Conservation (phyloP, 1,140 invertebrate species). For the Lepidurus packardi region DNA sequence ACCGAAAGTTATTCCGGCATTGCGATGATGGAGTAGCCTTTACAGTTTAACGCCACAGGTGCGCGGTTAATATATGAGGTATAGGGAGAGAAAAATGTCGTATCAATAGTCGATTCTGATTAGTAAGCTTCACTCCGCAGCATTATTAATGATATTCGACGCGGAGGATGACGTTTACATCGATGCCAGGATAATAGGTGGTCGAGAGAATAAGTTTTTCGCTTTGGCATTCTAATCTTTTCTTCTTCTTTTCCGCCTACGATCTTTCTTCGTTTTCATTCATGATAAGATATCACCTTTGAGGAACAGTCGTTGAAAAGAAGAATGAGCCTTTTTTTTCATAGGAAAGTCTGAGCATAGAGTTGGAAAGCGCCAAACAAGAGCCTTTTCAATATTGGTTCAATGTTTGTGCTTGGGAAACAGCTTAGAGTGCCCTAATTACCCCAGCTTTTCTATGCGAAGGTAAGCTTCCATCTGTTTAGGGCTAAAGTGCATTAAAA, state of each 20-base stretch:
- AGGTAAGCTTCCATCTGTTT: too few relatives aligned
- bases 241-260: background rate
- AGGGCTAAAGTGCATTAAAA: too few relatives aligned
- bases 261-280: too few relatives aligned
- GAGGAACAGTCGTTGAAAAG: too few relatives aligned
- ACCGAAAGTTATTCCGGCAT: background rate
- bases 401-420: too few relatives aligned
- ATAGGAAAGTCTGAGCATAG: too few relatives aligned
- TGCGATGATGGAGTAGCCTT: background rate
- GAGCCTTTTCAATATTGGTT: too few relatives aligned
- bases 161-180: background rate
- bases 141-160: background rate
- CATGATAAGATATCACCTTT: too few relatives aligned
- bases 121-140: background rate
- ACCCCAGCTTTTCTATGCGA: too few relatives aligned
- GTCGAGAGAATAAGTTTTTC: background rate
- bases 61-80: background rate
- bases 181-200: background rate
- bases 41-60: background rate
- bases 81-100: background rate
- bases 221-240: background rate
- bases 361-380: too few relatives aligned
- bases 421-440: too few relatives aligned
- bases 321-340: too few relatives aligned
- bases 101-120: constrained; percentile 3